Evolutionary conservation across 2,113 vertebrate species (phyloP).

Genomic region (Odontesthes bonariensis): DNA sequence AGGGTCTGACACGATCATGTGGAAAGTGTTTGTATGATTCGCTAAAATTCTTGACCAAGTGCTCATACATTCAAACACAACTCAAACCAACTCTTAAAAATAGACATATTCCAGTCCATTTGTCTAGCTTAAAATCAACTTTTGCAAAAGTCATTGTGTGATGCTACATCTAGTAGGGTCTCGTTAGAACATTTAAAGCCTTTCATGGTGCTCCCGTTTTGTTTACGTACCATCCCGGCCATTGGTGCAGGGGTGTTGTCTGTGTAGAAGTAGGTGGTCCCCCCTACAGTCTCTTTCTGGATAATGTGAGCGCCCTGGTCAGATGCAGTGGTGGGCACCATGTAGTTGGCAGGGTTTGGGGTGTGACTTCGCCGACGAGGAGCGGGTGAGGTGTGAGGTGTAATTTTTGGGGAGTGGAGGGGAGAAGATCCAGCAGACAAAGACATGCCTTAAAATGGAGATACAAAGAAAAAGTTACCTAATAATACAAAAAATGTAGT

Average conservation of each 20-base stretch:
- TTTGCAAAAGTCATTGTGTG: too few relatives aligned
- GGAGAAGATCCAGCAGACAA: conserved; percentile 98
- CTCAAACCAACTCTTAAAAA: background rate
- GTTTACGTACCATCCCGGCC: conserved; percentile 91
- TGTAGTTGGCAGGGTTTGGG: conserved; percentile 97
- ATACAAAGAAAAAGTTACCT: background rate
- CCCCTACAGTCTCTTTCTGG: conserved; percentile 98
- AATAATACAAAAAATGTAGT: too few relatives aligned
- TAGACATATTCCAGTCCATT: background rate
- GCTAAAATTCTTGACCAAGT: too few relatives aligned
- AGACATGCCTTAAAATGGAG: conserved; percentile 90
- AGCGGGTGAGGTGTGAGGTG: conserved; percentile 97
- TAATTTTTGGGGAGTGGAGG: conserved; percentile 99
- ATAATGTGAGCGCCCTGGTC: conserved; percentile 93
- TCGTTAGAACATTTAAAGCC: background rate
- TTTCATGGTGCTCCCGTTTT: background rate
- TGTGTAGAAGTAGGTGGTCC: conserved; percentile 99
- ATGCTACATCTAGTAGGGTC: background rate
- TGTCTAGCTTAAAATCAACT: background rate
- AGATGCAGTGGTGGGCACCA: conserved; percentile 94
- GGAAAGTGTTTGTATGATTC: background rate
- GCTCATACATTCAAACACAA: too few relatives aligned
- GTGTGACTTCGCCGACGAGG: conserved; percentile 98
- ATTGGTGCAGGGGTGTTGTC: conserved; percentile 95
- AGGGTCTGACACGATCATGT: background rate